phyloP scores from a whole-genome alignment of 2,888 invertebrate species.

The Drosophila paramelanica region DNA sequence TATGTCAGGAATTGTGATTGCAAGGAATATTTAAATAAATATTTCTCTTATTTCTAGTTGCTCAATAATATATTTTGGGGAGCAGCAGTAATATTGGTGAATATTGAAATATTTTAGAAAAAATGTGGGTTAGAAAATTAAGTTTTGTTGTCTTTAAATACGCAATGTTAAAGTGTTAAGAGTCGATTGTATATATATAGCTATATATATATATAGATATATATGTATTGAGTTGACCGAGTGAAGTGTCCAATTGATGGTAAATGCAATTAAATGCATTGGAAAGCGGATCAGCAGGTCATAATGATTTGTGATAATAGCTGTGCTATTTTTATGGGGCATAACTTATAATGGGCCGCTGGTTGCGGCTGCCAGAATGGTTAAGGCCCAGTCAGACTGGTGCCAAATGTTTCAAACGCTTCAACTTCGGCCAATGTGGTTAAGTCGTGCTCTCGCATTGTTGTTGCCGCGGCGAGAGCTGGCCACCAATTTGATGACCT shows the following conservation, averaged over 20 bases:
- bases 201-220: not conserved
- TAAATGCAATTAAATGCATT: slow-evolving; percentile 42
- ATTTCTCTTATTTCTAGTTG: no score
- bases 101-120: no score
- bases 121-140: not conserved
- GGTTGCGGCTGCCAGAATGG: slow-evolving; percentile 41
- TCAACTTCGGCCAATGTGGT: slow-evolving; percentile 24
- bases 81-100: no score
- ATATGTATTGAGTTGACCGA: slow-evolving; percentile 21
- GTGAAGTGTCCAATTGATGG: slow-evolving; percentile 41
- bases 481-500: slow-evolving; percentile 75
- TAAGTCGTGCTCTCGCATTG: slow-evolving; percentile 6
- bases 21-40: no score
- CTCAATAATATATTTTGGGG: no score
- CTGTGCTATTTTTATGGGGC: slow-evolving; percentile 66
- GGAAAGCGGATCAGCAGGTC: slow-evolving; percentile 74
- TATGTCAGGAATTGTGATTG: no score
- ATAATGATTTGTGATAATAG: slow-evolving; percentile 77
- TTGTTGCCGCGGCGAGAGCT: slow-evolving; percentile 41
- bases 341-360: slow-evolving; percentile 34
- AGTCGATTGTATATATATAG: not conserved
- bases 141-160: not conserved
- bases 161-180: no score
- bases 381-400: slow-evolving; percentile 65
- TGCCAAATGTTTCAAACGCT: slow-evolving; percentile 58